Evolutionary conservation across 2,888 invertebrate genomes (phyloP), one percentile per base, ranked within the genome.

Genomic region (Rhimphoctona megacephalus): DNA sequence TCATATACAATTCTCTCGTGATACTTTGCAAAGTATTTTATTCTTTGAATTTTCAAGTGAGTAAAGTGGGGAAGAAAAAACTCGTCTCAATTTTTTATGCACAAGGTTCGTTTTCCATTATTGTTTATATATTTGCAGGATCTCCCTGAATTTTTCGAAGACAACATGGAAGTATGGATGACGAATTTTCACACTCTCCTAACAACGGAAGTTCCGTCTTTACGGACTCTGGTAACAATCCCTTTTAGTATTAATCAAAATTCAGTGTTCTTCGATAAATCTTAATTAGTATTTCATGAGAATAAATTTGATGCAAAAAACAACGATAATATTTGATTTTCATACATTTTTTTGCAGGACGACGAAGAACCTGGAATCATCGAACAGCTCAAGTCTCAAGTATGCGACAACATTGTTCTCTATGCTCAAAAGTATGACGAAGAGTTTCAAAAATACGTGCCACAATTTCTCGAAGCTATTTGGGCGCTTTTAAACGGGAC

Each of bases 341-440:
- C 7, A 9, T 43, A 7, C 54, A 4, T 54, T 43, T 43, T 83
- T 86, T 88, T 81, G 52, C 90, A 98, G 96, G 97, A 97, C 87
- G 97, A 97, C 72, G 98, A 98, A 87, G 98, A 97, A 90, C 97
- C 98, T 0, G 98, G 99, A 0, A 95, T 98, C 1, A 95, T 99
- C 92, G 99, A 99, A 93, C 97, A 98, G 92, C 95, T 99, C 0
- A 97, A 98, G 89, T 98, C 99, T 0, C 99, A 99, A 95, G 97
- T 99, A 54, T 99, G 99, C 94, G 99, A 99, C 94, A 99, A 99
- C 93, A 97, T 99, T 17, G 96, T 97, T 0, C 95, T 99, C 81
- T 99, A 99, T 94, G 99, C 99, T 0, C 98, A 98, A 91, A 99
- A 99, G 93, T 99, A 99, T 92, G 99, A 99, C 92, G 99, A 99